Evolutionary conservation across 2,888 invertebrate species (phyloP).

Genomic region (Dasypogon diadema): DNA sequence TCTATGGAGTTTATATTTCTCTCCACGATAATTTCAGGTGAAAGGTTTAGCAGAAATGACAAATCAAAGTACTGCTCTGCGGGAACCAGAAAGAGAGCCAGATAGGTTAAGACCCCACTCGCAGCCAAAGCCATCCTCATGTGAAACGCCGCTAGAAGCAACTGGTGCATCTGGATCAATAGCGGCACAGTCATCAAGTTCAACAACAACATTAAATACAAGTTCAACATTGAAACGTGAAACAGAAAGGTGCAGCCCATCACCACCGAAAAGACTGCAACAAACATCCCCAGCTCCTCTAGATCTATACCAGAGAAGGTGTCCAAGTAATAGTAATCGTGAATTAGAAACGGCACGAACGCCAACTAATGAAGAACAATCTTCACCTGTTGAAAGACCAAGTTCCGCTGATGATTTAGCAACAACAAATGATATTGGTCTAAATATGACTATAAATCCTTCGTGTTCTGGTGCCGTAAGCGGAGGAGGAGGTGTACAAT

Average conservation of each 20-base stretch:
- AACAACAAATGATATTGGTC: constrained; percentile 74
- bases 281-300: constrained; percentile 63
- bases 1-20: no score
- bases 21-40: no score
- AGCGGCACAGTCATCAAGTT: constrained; percentile 64
- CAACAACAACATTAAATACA: constrained; percentile 65
- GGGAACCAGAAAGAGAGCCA: constrained; percentile 70
- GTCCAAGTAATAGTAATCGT: constrained; percentile 58
- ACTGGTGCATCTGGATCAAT: constrained; percentile 59
- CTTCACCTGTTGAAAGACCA: constrained; percentile 64
- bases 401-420: constrained; percentile 74
- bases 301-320: constrained; percentile 68
- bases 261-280: constrained; percentile 61
- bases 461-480: constrained; percentile 65
- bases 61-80: constrained; percentile 76
- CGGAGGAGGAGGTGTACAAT: constrained; percentile 68
- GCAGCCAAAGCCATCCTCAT: constrained; percentile 63
- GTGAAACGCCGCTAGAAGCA: constrained; percentile 62
- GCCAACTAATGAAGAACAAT: constrained; percentile 57
- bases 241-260: constrained; percentile 65
- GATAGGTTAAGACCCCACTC: constrained; percentile 68
- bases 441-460: constrained; percentile 75
- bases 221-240: constrained; percentile 62
- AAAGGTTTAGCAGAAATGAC: constrained; percentile 95
- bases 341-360: constrained; percentile 58